phyloP scores from a whole-genome alignment of 2,888 invertebrate species.

The Sinodicranocentrus sp. region DNA sequence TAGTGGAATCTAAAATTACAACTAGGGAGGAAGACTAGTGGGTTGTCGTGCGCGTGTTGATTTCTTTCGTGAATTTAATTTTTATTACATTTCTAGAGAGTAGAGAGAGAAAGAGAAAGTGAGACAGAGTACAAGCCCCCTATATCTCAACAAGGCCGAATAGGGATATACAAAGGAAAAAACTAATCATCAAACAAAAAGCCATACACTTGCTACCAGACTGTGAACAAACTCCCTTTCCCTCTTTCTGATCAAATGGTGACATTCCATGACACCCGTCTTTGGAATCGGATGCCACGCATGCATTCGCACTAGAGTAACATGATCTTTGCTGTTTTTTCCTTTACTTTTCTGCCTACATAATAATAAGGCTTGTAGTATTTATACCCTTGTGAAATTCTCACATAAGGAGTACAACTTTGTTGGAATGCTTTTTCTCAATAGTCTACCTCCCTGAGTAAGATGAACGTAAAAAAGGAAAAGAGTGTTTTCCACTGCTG shows the following conservation, averaged over 20 bases:
- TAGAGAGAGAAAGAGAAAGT: background rate
- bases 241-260: constrained; percentile 38
- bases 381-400: too few species aligned
- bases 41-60: background rate
- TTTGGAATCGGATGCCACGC: constrained; percentile 35
- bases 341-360: too few species aligned
- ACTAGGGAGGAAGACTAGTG: background rate
- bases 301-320: background rate
- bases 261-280: constrained; percentile 55
- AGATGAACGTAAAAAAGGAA: too few species aligned
- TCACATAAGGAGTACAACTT: too few species aligned
- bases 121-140: too few species aligned
- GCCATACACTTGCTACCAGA: background rate
- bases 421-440: too few species aligned
- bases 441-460: too few species aligned
- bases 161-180: too few species aligned
- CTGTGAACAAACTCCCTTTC: constrained; percentile 24
- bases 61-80: constrained; percentile 17
- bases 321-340: too few species aligned
- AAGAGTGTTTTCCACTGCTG: too few species aligned
- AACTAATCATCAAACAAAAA: constrained; percentile 59
- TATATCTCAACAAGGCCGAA: too few species aligned
- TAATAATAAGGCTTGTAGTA: too few species aligned
- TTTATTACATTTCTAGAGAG: constrained; percentile 2
- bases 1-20: background rate